Evolutionary conservation across 2,797 vertebrate species (phyloP).

Genomic region (Lutjanus campechanus): DNA sequence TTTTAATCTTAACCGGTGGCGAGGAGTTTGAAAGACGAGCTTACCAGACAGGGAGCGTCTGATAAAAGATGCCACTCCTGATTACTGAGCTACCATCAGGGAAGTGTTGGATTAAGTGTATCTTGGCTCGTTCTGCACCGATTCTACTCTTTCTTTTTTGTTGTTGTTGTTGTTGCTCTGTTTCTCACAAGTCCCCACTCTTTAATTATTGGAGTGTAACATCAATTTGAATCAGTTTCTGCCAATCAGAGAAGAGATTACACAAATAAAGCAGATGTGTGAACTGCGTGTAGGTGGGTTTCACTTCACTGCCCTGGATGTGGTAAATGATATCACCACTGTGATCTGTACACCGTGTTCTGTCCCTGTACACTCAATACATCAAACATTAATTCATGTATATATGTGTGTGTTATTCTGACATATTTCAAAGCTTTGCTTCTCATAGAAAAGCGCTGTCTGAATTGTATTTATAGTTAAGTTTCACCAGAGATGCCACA

Average conservation of each 20-base stretch:
- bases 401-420: constrained; percentile 12
- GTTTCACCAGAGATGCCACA: constrained; percentile 38
- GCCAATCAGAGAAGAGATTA: constrained; percentile 3
- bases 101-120: not conserved
- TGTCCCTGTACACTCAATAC: not conserved
- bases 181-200: not conserved
- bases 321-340: constrained; percentile 38
- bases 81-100: constrained; percentile 1
- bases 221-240: constrained; percentile 1
- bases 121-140: not conserved
- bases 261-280: constrained; percentile 40
- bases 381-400: not conserved
- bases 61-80: too few species aligned
- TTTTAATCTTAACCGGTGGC: not conserved
- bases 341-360: constrained; percentile 18
- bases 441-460: not conserved
- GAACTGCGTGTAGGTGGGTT: constrained; percentile 36
- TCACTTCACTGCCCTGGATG: constrained; percentile 43
- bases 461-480: constrained; percentile 27
- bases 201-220: not conserved
- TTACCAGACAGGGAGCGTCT: not conserved
- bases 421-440: constrained; percentile 23
- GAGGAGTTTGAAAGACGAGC: not conserved
- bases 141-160: not conserved
- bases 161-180: too few species aligned